Evolutionary conservation across 1,140 invertebrate genomes (phyloP).

Genomic region (Dendroctonus valens): DNA sequence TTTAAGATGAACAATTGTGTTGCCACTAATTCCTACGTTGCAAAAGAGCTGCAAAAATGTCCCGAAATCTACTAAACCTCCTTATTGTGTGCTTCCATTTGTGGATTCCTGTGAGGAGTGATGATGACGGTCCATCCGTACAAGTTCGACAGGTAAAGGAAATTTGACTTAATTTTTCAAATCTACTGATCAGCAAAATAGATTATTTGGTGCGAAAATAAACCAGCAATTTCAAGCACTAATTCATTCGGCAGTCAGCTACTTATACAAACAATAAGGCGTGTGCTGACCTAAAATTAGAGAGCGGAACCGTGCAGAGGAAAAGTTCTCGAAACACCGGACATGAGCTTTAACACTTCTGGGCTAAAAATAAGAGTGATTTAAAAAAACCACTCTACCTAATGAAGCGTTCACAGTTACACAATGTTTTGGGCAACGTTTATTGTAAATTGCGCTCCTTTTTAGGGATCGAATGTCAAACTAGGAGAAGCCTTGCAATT

Average conservation of each 20-base stretch:
- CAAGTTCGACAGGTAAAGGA: conserved; percentile 20
- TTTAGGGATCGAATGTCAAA: conserved; percentile 68
- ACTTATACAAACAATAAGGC: conserved; percentile 35
- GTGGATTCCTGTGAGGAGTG: conserved; percentile 1
- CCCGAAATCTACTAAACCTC: background rate
- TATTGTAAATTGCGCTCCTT: conserved; percentile 15
- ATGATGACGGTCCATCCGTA: background rate
- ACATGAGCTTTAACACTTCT: conserved; percentile 15
- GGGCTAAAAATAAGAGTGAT: conserved; percentile 5
- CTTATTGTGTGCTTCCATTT: background rate
- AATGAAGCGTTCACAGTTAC: background rate
- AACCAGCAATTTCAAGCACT: no score
- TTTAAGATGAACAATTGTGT: conserved; percentile 28
- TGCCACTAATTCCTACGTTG: background rate
- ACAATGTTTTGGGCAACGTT: conserved; percentile 7
- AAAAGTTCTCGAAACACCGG: conserved; percentile 32
- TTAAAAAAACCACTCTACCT: background rate
- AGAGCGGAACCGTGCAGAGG: conserved; percentile 35
- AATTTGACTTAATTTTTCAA: no score
- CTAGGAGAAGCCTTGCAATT: conserved; percentile 68
- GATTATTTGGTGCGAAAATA: no score
- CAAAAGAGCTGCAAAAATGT: conserved; percentile 3
- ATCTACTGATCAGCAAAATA: no score
- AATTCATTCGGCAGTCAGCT: conserved; percentile 14
- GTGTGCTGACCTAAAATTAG: conserved; percentile 41